Conservation (phyloP, 2,888 invertebrate genomes). For the Peribatodes rhomboidaria region DNA sequence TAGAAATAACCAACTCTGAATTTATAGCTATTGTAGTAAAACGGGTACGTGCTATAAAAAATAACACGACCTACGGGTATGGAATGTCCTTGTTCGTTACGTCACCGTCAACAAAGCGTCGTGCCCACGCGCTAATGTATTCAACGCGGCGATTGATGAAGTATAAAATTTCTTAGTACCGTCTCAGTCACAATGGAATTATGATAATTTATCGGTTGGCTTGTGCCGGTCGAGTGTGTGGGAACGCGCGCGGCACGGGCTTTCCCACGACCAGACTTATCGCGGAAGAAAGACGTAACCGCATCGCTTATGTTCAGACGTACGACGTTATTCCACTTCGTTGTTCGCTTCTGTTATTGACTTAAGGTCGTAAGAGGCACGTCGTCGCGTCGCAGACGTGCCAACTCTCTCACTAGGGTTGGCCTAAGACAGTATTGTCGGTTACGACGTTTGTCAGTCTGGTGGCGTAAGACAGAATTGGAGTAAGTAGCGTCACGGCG, state of each 20-base stretch:
- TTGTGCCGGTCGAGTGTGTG: constrained; percentile 86
- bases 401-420: constrained; percentile 55
- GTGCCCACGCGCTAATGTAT: constrained; percentile 85
- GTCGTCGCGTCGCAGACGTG: constrained; percentile 42
- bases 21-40: constrained; percentile 68
- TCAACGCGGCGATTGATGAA: constrained; percentile 86
- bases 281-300: constrained; percentile 68
- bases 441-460: constrained; percentile 73
- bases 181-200: constrained; percentile 87
- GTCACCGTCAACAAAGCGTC: constrained; percentile 75
- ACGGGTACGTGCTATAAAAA: constrained; percentile 69
- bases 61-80: constrained; percentile 53
- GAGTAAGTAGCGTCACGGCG: constrained; percentile 86
- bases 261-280: constrained; percentile 80
- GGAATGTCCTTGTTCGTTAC: constrained; percentile 58
- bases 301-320: constrained; percentile 58
- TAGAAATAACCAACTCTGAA: constrained; percentile 47
- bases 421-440: constrained; percentile 57
- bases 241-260: constrained; percentile 86
- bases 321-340: constrained; percentile 64
- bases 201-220: constrained; percentile 87
- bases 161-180: constrained; percentile 87
- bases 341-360: constrained; percentile 41
- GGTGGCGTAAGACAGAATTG: constrained; percentile 77
- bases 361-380: constrained; percentile 67